Percentiles rank a stretch among this genome's conserved stretches.
Conservation (phyloP, 2,888 invertebrate genomes). For the Hemaris fuciformis region DNA sequence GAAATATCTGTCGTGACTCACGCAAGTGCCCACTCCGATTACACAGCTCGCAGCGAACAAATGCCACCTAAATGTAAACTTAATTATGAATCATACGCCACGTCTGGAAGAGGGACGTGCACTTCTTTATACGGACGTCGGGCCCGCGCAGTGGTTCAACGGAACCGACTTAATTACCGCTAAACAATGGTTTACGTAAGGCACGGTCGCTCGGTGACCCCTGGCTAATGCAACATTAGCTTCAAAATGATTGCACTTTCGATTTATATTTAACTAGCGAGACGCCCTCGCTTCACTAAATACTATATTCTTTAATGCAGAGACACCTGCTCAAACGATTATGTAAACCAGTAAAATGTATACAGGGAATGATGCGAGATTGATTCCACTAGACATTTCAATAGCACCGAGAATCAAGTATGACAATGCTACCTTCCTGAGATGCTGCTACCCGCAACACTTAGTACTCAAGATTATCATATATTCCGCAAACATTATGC, state of each 20-base stretch:
- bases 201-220: slow-evolving; percentile 26
- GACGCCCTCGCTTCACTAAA: neutral
- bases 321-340: neutral
- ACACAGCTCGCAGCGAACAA: slow-evolving; percentile 28
- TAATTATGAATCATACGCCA: slow-evolving; percentile 26
- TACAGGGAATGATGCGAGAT: too few relatives aligned
- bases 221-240: slow-evolving; percentile 1
- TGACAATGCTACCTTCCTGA: too few relatives aligned
- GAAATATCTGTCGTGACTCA: slow-evolving; percentile 40
- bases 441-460: too few relatives aligned
- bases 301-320: neutral
- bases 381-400: too few relatives aligned
- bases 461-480: too few relatives aligned
- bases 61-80: slow-evolving; percentile 24
- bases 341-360: neutral
- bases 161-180: slow-evolving; percentile 34
- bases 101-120: slow-evolving; percentile 32
- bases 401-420: too few relatives aligned
- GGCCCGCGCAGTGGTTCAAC: slow-evolving; percentile 4
- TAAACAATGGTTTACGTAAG: slow-evolving; percentile 52
- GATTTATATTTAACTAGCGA: slow-evolving; percentile 2
- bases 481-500: too few relatives aligned
- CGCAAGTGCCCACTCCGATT: slow-evolving; percentile 44
- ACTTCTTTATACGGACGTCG: slow-evolving; percentile 42
- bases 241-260: slow-evolving; percentile 8